Evolutionary conservation across 2,888 invertebrate species (phyloP).

Genomic region (Corythucha ciliata): DNA sequence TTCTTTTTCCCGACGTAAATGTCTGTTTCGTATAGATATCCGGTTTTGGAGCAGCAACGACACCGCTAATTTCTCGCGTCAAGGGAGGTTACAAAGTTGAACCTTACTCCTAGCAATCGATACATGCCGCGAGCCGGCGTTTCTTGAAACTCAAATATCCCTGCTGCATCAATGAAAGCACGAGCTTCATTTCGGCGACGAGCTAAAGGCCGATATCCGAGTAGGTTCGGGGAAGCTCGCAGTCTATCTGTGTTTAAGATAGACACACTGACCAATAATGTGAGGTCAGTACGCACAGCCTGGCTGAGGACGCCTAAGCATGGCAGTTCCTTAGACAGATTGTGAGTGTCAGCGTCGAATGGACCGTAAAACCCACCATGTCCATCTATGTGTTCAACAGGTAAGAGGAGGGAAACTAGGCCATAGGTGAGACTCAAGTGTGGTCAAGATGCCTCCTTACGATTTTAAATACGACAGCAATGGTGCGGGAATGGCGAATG

Average conservation of each 20-base stretch:
- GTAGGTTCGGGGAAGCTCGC: constrained; percentile 16
- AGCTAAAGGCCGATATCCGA: constrained; percentile 9
- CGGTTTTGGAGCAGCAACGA: too few species aligned
- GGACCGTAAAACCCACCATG: constrained; percentile 8
- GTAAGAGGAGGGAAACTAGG: constrained; percentile 13
- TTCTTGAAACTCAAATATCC: too few species aligned
- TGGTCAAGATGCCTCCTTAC: constrained; percentile 14
- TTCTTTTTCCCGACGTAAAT: too few species aligned
- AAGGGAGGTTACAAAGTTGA: too few species aligned
- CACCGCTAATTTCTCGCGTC: too few species aligned
- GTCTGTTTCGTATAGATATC: too few species aligned
- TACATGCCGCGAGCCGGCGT: too few species aligned
- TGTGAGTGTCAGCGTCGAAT: constrained; percentile 7
- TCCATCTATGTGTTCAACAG: neutral
- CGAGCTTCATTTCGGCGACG: constrained; percentile 10
- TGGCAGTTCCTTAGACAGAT: constrained; percentile 19
- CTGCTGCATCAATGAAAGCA: constrained; percentile 1
- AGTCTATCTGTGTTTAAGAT: constrained; percentile 7
- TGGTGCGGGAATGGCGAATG: constrained; percentile 14
- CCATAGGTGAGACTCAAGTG: constrained; percentile 18
- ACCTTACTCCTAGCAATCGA: too few species aligned
- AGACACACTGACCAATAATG: too few species aligned
- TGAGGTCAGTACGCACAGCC: constrained; percentile 4
- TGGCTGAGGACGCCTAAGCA: constrained; percentile 17
- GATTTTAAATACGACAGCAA: constrained; percentile 16